phyloP scores from a whole-genome alignment of 92 coral and sea anemone species.

The Umimayanthus chanpuru region DNA sequence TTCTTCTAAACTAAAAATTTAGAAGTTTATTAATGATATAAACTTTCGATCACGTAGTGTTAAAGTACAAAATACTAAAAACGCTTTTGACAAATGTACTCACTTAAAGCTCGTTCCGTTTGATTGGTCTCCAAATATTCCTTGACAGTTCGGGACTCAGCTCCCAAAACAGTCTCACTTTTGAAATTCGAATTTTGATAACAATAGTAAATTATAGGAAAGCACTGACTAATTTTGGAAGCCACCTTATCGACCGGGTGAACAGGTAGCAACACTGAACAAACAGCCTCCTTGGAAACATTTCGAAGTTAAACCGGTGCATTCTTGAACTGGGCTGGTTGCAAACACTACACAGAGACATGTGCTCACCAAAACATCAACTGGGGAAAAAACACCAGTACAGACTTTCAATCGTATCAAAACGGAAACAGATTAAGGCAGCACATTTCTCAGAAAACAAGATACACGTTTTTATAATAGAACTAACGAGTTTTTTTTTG shows the following conservation, averaged over 20 bases:
- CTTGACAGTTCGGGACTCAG: slow-evolving; percentile 2
- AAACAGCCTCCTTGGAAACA: neutral
- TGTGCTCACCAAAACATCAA: neutral
- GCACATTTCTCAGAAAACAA: neutral
- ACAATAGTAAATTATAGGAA: neutral
- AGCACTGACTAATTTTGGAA: neutral
- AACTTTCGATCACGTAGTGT: neutral
- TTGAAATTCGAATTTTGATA: neutral
- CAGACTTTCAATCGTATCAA: neutral
- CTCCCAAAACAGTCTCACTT: neutral
- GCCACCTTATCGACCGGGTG: slow-evolving; percentile 4
- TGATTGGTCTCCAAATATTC: neutral
- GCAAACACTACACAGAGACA: neutral
- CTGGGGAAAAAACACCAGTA: neutral
- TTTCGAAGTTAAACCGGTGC: slow-evolving; percentile 2
- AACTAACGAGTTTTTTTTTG: neutral
- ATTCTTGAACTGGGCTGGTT: neutral
- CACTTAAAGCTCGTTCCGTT: neutral
- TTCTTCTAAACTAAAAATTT: neutral
- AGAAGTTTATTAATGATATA: neutral
- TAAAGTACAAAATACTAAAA: neutral
- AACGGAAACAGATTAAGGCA: neutral
- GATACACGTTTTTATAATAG: neutral
- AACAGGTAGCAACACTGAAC: slow-evolving; percentile 4
- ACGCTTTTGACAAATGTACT: neutral